Base-by-base conservation (phyloP, 2,113 vertebrate genomes). In the Oophaga pumilio region DNA sequence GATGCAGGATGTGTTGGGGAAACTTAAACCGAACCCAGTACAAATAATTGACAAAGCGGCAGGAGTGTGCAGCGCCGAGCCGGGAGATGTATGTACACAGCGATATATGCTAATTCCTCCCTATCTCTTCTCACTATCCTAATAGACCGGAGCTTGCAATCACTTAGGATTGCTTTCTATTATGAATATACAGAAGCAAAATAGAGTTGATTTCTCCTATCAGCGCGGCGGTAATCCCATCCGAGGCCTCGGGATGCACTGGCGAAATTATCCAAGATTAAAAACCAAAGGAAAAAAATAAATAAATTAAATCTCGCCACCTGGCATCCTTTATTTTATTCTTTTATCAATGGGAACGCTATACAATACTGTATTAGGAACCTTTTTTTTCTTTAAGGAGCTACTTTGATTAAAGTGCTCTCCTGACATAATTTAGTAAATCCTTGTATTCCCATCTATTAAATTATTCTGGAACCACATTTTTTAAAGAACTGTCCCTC, bases 251-350 rank as follows among this genome's bases (percentile, higher is more conserved):
- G 84, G 43, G 74, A 76, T 62, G 57, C 56, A 62, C 50, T 22
- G 24, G n/a, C 64, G 53, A 62, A 76, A 85, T 85, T 85, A 85
- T 77, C 50, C 59, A 76, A 64, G 84, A 85, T 85, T 85, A 85
- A 43, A 78, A 85, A 77, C 57, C n/a, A 43, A 57, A 56, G 71
- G 50, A 64, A 76, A 24, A 22, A 18, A 6, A 56, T 66, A 26
- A 26, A 50, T 18, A 66, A 64, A 74, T 24, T 60, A 71, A 74
- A 20, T 60, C 71, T 49, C 28, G 50, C 56, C 59, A 64, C 28
- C 59, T 66, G 79, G 56, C 26, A 26, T 57, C 84, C 50, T 74
- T 74, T 74, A 73, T 85, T 85, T 59, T 85, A 33, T 59, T 71
- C 69, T 57, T 26, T 10, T 26, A 10, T 17, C 62, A 50, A 1